Conservation (phyloP, 2,113 vertebrate genomes). For the Smithornis capensis region DNA sequence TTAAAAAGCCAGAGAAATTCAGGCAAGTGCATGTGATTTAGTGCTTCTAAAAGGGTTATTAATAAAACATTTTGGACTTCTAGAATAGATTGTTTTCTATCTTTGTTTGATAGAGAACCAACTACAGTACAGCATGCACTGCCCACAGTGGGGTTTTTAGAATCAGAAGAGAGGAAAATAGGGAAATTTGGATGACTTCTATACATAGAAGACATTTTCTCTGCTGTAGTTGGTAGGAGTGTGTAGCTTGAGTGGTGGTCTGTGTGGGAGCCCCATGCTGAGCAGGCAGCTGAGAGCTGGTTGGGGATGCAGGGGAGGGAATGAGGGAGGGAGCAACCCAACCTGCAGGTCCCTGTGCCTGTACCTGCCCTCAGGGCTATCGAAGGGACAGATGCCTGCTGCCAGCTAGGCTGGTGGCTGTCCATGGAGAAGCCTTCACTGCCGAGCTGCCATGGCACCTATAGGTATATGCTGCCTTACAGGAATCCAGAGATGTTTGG, state of each 20-base stretch:
- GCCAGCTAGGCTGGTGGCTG: neutral
- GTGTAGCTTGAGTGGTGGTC: neutral
- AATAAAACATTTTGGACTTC: neutral
- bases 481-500: neutral
- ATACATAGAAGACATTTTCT: neutral
- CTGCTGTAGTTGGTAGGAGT: neutral
- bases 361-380: no score
- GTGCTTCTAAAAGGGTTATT: neutral
- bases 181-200: neutral
- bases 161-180: neutral
- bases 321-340: accelerated
- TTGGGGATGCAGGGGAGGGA: neutral
- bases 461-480: neutral
- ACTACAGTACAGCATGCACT: neutral
- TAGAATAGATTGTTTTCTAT: neutral
- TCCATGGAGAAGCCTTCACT: neutral
- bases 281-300: neutral
- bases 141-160: neutral
- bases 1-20: neutral
- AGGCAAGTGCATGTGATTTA: neutral
- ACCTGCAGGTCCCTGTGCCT: neutral
- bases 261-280: neutral
- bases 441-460: neutral
- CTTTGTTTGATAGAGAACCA: neutral
- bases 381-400: accelerated